These are phyloP conservation scores for Darevskia nairensis DNA, from an alignment of 2,797 vertebrate species.

Conservation along the genomic window DNA sequence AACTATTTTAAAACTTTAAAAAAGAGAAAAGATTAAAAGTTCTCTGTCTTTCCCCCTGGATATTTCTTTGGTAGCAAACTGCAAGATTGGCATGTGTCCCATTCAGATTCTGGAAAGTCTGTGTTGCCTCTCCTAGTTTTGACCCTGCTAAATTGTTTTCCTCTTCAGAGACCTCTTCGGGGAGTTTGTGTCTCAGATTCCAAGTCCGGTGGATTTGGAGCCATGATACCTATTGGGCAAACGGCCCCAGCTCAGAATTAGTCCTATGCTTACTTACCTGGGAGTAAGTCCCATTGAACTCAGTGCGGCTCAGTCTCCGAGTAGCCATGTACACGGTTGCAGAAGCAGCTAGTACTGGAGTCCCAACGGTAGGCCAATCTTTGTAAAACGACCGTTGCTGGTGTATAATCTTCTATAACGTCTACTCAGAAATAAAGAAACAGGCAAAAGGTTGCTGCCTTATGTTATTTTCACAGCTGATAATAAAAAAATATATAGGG, in stretches of 20 bases:
- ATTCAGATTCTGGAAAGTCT: neutral
- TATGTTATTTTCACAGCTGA: neutral
- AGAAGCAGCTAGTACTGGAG: neutral
- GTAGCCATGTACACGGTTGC: neutral
- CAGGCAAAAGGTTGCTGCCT: no score
- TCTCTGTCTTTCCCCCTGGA: neutral
- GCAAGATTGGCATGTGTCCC: neutral
- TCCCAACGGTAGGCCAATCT: neutral
- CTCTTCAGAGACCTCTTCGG: neutral
- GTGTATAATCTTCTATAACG: no score
- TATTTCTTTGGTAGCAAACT: neutral
- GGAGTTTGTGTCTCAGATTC: neutral
- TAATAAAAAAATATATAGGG: neutral
- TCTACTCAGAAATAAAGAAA: no score
- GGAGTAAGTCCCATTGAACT: neutral
- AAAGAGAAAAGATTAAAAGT: neutral
- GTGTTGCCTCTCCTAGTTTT: neutral
- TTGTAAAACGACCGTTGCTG: neutral
- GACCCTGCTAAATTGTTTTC: neutral
- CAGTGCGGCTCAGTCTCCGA: neutral
- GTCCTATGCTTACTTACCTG: neutral
- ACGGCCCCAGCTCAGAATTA: neutral
- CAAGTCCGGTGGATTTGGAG: neutral
- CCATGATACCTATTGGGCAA: neutral
- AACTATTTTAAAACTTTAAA: neutral